Evolutionary conservation across 2,113 vertebrate genomes (phyloP), one percentile per base, ranked within the genome.

Genomic region (Ochotona princeps): DNA sequence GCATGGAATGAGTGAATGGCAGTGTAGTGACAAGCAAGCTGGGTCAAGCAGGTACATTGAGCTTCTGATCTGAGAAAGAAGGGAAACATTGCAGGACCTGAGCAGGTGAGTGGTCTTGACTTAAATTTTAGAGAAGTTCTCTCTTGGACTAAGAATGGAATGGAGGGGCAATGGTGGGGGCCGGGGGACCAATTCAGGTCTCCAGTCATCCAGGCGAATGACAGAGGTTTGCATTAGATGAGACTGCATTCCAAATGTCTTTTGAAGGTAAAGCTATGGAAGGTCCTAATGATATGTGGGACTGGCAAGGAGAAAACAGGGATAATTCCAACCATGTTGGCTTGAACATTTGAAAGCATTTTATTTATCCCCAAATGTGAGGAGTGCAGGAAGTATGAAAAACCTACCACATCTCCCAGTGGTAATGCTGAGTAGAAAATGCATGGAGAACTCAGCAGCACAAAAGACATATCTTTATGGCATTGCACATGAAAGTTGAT

Each of bases 1-100:
- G 30, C 63, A 12, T 0, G 1, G 30, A 25, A 2, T 9, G 28
- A 65, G 23, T n/a, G 35, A 67, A 13, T 20, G 7, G 1, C 28
- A 49, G 18, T 28, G 3, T 17, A 11, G 11, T 20, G n/a, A 86
- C 26, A 28, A 38, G 11, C 2, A 35, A 51, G 9, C 14, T 25
- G 57, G 69, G 8, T 80, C 23, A 5, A 5, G 10, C 9, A n/a
- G 26, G 28, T 17, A 28, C 14, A 32, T 7, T 0, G 1, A 2
- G 14, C 20, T 21, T 93, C 72, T 61, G 12, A 15, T 61, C 26
- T 60, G 20, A 7, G 57, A 10, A 35, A 54, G 11, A 23, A 7
- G 30, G 11, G 26, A 7, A 49, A 72, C 28, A 20, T 1, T 9
- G 17, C 1, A 15, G 28, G 26, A 12, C 9, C 25, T 74, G 69